Evolutionary conservation across 2,113 vertebrate genomes (phyloP).

Genomic region (Mandrillus leucophaeus): DNA sequence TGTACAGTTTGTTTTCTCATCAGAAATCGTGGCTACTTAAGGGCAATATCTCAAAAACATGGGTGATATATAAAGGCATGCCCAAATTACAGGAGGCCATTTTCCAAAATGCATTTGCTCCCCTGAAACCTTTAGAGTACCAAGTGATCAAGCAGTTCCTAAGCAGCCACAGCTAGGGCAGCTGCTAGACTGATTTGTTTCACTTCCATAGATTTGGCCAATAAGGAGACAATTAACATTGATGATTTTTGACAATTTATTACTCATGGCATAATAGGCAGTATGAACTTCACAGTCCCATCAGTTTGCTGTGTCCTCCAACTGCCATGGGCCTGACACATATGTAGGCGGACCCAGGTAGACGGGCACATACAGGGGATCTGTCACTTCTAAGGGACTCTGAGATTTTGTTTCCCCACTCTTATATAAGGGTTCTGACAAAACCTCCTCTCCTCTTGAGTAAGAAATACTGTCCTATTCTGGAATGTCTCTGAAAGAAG

Average conservation of each 20-base stretch:
- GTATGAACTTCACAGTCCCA: neutral
- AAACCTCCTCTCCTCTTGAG: neutral
- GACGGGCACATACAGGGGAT: neutral
- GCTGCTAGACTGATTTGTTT: neutral
- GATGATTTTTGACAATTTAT: neutral
- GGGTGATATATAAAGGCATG: no score
- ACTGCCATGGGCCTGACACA: rapidly evolving
- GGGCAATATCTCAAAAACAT: neutral
- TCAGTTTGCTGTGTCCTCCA: neutral
- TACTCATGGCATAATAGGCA: neutral
- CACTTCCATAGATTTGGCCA: neutral
- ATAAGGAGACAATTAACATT: neutral
- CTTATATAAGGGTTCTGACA: neutral
- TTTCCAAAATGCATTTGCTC: no score
- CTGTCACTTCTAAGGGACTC: neutral
- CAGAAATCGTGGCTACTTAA: neutral
- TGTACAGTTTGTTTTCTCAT: neutral
- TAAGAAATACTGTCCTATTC: neutral
- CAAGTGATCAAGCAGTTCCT: neutral
- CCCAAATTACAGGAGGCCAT: no score
- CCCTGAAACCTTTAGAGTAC: no score
- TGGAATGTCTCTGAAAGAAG: neutral
- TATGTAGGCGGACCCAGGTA: rapidly evolving
- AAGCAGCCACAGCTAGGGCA: neutral
- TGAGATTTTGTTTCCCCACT: neutral